Evolutionary conservation across 2,888 invertebrate species (phyloP).

Genomic region (Nowickia ferox): DNA sequence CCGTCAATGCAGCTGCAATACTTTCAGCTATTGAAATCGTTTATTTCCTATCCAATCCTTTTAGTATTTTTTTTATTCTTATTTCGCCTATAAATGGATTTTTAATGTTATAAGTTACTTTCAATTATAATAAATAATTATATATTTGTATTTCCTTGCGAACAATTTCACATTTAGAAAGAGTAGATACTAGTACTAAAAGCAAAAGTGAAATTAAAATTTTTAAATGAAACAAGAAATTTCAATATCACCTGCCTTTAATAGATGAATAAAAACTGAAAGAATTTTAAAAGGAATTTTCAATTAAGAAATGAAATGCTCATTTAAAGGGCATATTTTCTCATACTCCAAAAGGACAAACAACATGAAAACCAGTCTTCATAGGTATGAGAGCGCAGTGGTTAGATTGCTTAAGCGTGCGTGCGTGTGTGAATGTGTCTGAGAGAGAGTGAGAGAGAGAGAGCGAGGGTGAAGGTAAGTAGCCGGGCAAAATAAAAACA

Average conservation of each 20-base stretch:
- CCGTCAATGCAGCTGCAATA: conserved; percentile 13
- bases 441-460: not conserved
- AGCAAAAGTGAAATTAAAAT: conserved; percentile 3
- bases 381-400: not conserved
- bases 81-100: conserved; percentile 30
- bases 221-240: conserved; percentile 34
- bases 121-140: conserved; percentile 57
- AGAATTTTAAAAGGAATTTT: conserved; percentile 21
- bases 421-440: not conserved
- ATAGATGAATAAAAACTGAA: conserved; percentile 1
- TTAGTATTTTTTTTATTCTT: not conserved
- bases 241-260: conserved; percentile 39
- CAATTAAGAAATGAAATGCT: conserved; percentile 25
- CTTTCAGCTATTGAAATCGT: not conserved
- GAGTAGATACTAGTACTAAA: not conserved
- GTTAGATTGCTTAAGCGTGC: not conserved
- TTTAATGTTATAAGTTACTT: conserved; percentile 47
- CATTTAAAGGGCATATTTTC: conserved; percentile 18
- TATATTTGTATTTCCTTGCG: conserved; percentile 32
- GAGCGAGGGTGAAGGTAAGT: not conserved
- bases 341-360: conserved; percentile 25
- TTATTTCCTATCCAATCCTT: conserved; percentile 3
- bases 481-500: conserved; percentile 33
- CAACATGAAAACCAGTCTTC: not conserved
- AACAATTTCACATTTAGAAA: not conserved